phyloP scores from a whole-genome alignment of 2,113 vertebrate genomes.

The Isichthys henryi region DNA sequence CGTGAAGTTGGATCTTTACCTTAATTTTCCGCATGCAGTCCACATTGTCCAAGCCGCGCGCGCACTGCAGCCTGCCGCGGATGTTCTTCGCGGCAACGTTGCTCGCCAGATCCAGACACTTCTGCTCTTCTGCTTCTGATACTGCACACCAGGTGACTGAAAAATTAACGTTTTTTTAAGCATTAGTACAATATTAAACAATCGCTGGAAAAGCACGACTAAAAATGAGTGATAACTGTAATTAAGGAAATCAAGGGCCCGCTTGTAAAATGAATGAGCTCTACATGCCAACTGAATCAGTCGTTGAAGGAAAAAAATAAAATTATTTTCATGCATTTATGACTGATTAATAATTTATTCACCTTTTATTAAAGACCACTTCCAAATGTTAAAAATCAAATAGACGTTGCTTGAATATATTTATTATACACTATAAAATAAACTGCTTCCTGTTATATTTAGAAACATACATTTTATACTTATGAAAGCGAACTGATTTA shows the following conservation, averaged over 20 bases:
- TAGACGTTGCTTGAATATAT: not conserved
- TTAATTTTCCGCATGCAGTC: constrained; percentile 67
- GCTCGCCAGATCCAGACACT: constrained; percentile 61
- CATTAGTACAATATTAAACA: not conserved
- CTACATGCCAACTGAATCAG: not conserved
- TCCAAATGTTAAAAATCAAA: not conserved
- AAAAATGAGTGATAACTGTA: not conserved
- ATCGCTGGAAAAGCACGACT: not conserved
- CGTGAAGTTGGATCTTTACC: constrained; percentile 36
- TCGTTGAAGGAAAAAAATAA: not conserved
- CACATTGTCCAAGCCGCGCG: constrained; percentile 50
- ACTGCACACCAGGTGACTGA: constrained; percentile 63
- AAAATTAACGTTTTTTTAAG: not conserved
- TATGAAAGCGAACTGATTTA: not conserved
- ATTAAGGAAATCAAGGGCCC: not conserved
- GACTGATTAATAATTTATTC: not conserved
- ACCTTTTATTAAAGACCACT: not conserved
- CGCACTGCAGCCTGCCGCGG: constrained; percentile 52
- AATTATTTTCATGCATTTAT: not conserved
- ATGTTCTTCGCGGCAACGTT: constrained; percentile 53
- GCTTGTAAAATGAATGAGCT: not conserved
- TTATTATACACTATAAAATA: not conserved
- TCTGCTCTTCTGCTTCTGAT: constrained; percentile 60
- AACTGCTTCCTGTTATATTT: not conserved
- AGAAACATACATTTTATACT: not conserved